Percentiles rank a stretch among this genome's conserved stretches.
These are phyloP conservation scores for Mus spretus DNA, from an alignment of 2,797 vertebrate genomes.

Conservation along the genomic window DNA sequence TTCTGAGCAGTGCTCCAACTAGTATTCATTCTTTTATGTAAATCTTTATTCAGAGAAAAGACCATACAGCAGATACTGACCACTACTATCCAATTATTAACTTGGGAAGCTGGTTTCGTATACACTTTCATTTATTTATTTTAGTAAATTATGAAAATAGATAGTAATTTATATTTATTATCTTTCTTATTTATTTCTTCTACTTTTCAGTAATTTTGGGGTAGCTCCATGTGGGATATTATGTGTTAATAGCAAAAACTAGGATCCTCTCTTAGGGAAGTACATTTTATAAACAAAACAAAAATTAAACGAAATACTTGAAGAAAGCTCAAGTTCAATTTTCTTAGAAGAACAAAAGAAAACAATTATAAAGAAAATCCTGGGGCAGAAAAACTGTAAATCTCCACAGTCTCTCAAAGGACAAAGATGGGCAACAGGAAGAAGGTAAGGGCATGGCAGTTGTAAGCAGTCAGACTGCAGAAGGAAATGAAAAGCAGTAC, in stretches of 20 bases:
- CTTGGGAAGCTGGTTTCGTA: neutral
- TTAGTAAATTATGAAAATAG: neutral
- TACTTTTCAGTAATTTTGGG: neutral
- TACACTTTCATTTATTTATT: constrained; percentile 1
- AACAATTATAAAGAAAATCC: neutral
- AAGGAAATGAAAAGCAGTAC: neutral
- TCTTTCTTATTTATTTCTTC: neutral
- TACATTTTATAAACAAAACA: neutral
- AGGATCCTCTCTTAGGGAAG: too few species aligned
- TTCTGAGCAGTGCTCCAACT: neutral
- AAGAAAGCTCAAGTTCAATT: neutral
- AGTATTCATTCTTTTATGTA: neutral
- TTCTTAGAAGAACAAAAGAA: neutral
- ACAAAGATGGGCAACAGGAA: neutral
- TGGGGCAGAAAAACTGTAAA: neutral
- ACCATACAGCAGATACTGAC: neutral
- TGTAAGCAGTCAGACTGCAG: neutral
- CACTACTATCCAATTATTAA: neutral
- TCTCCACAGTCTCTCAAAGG: neutral
- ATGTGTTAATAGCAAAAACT: neutral
- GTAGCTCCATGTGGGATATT: neutral
- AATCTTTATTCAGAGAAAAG: neutral
- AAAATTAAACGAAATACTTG: neutral
- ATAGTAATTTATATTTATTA: neutral
- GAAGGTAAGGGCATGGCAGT: neutral